Base-by-base conservation (phyloP, 2,113 vertebrate species). In the Catharus bicknelli region DNA sequence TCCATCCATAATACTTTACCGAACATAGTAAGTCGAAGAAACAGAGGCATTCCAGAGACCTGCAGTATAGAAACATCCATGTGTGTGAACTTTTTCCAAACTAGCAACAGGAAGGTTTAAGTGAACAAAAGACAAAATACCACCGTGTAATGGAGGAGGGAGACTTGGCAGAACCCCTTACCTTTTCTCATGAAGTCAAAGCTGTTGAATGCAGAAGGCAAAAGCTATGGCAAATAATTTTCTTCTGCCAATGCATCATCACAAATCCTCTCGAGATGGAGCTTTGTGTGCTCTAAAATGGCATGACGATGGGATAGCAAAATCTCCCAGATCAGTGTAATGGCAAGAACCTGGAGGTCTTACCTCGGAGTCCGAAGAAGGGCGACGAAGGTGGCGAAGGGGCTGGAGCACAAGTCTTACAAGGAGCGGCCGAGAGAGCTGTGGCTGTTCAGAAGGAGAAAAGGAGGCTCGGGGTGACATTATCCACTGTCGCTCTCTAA, bases 141-240 rank as follows among this genome's bases (percentile, higher is more conserved):
- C 0, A 0, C 36, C 3, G 7, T 29, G 4, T 13, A 43, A 16
- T 0, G 21, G 19, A 32, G 26, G 17, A 30, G 27, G 16, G 5
- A 68, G 8, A 25, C 10, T 30, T 48, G 32, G 61, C 16, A 69
- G 68, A 51, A 16, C 6, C 14, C 17, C 30, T n/a, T 27, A 29
- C 58, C 12, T 51, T 43, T 69, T 17, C 13, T 43, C 6, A 7
- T 4, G 16, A 62, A 67, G 43, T 25, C 57, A 54, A 34, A 67
- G 48, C 10, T 34, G 32, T 18, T 51, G 43, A 47, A 8, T 13
- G 30, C 8, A 32, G 47, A 79, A 63, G n/a, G 54, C 21, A 75
- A 75, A 83, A 38, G 10, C 53, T 32, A 29, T 0, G 0, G 43
- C 43, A 68, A 79, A 20, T 19, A 0, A 13, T 11, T 40, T 38